These are phyloP conservation scores for Centropus unirufus DNA, from an alignment of 2,113 vertebrate genomes.

Conservation along the genomic window DNA sequence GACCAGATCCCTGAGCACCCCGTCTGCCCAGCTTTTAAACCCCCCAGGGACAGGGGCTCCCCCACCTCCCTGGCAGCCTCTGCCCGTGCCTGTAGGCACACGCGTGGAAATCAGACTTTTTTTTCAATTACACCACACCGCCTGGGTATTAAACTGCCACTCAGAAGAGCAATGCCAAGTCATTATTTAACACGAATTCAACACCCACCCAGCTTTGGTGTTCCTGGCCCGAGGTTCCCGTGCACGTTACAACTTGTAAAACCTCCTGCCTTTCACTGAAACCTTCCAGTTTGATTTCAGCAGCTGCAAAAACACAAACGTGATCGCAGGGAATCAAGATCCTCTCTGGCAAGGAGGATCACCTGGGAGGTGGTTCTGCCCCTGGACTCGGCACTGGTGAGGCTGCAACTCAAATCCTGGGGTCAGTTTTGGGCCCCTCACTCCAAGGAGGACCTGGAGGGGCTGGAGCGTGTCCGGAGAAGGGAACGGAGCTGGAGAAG, in stretches of 20 bases:
- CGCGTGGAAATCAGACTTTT: not conserved
- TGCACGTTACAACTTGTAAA: slow-evolving; percentile 38
- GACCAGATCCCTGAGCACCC: no score
- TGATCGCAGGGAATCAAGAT: slow-evolving; percentile 30
- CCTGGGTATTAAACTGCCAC: not conserved
- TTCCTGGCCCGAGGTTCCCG: not conserved
- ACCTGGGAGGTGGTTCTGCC: no score
- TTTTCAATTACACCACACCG: not conserved
- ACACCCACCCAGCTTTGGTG: not conserved
- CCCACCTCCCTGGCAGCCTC: no score
- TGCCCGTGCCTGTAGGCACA: not conserved
- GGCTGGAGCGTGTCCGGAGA: no score
- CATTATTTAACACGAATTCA: slow-evolving; percentile 14
- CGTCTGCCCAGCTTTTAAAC: no score
- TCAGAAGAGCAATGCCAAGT: not conserved
- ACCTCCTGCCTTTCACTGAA: not conserved
- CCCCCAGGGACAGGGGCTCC: no score
- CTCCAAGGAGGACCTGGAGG: no score
- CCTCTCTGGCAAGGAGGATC: not conserved
- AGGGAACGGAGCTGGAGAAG: no score
- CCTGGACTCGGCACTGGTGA: no score
- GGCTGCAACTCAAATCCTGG: no score
- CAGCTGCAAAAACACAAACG: slow-evolving; percentile 5
- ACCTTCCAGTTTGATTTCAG: not conserved
- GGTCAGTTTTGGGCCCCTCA: no score